Conservation (phyloP, 64 coral and sea anemone species). For the Montipora sp. region DNA sequence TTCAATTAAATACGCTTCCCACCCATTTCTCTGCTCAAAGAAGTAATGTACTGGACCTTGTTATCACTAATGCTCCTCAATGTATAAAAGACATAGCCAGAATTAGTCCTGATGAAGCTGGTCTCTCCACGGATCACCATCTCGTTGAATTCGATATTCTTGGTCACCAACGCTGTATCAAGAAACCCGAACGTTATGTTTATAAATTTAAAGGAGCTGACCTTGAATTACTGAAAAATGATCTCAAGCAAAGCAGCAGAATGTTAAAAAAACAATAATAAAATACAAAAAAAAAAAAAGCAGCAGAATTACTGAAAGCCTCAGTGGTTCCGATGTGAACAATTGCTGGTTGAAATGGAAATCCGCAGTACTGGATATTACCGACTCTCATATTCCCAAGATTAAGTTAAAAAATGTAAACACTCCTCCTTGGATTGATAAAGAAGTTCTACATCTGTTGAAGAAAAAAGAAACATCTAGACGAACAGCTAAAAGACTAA, state of each 20-base stretch:
- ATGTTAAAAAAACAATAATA: too few relatives aligned
- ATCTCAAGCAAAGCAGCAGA: constrained; percentile 21
- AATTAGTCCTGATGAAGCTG: constrained; percentile 2
- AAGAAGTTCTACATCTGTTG: too few relatives aligned
- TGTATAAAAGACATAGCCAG: background rate
- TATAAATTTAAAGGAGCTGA: constrained; percentile 10
- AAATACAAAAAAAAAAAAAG: too few relatives aligned
- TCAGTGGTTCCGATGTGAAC: background rate
- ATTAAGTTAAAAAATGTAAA: background rate
- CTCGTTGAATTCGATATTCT: constrained; percentile 1
- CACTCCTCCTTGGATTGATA: too few relatives aligned
- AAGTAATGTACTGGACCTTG: too few relatives aligned
- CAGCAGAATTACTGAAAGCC: constrained; percentile 1
- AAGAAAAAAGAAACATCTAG: too few relatives aligned
- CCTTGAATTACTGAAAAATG: background rate
- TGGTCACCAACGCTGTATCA: background rate
- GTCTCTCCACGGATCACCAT: background rate
- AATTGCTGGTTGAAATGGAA: background rate
- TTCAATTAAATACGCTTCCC: too few relatives aligned
- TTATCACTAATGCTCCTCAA: background rate
- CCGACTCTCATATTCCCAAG: background rate
- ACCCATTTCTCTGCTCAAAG: too few relatives aligned
- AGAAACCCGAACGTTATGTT: constrained; percentile 13
- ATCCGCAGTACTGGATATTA: background rate
- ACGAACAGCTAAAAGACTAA: too few relatives aligned